Conservation (phyloP, 2,888 invertebrate genomes). For the Acanthosoma haemorrhoidale region DNA sequence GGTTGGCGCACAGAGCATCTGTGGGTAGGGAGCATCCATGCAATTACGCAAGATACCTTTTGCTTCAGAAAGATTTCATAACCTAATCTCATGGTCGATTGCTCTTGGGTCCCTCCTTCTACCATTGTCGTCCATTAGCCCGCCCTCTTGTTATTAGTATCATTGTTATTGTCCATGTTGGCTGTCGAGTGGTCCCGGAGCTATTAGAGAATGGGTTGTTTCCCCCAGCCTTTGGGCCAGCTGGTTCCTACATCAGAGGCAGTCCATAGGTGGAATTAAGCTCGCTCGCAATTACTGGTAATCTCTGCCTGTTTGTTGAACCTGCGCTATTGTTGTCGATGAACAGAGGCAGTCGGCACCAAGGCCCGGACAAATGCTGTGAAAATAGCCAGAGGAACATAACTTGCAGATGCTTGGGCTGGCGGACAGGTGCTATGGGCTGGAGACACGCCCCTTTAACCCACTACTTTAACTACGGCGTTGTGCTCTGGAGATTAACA, state of each 20-base stretch:
- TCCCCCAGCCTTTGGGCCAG: not conserved
- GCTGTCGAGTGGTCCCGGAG: no score
- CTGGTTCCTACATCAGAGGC: not conserved
- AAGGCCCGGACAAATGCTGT: no score
- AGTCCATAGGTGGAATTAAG: no score
- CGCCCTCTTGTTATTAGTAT: not conserved
- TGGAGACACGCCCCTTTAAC: no score
- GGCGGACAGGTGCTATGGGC: no score
- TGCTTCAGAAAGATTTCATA: constrained; percentile 8
- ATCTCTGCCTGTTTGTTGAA: not conserved
- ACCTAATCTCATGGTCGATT: constrained; percentile 19
- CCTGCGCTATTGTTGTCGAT: not conserved
- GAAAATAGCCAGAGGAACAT: no score
- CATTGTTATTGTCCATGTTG: not conserved
- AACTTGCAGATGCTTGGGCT: no score
- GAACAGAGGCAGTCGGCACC: not conserved
- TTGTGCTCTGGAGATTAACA: no score
- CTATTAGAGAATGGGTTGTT: not conserved
- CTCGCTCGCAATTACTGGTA: constrained; percentile 6
- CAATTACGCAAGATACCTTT: constrained; percentile 21
- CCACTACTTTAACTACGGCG: no score
- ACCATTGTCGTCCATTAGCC: not conserved
- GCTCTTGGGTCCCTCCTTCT: not conserved
- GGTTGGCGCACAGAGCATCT: no score
- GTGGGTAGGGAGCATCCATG: not conserved